Percentiles rank a stretch among this genome's conserved stretches.
These are phyloP conservation scores for Brachionus rotundiformis DNA, from an alignment of 1,140 invertebrate species.

Conservation along the genomic window DNA sequence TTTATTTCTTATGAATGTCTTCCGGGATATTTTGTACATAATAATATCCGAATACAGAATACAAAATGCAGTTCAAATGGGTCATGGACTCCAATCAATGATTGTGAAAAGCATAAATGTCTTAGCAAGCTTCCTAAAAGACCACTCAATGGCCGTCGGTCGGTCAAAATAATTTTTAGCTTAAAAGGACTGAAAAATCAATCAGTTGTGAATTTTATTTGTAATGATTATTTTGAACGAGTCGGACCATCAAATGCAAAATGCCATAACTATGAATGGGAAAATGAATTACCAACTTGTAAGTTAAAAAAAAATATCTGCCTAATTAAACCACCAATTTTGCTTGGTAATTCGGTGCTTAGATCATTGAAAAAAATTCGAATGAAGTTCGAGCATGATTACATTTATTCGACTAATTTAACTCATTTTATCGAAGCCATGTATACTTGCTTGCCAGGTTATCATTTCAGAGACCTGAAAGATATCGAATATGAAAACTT, in stretches of 20 bases:
- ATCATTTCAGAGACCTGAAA: background rate
- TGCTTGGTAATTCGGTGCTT: background rate
- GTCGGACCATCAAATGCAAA: background rate
- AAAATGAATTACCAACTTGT: constrained; percentile 13
- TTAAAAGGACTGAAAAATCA: background rate
- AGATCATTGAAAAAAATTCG: constrained; percentile 24
- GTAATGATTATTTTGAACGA: constrained; percentile 29
- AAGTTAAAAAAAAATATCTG: constrained; percentile 5
- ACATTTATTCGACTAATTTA: background rate
- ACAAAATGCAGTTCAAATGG: background rate
- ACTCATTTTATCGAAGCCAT: constrained; percentile 14
- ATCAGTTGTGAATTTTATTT: constrained; percentile 1
- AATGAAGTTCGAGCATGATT: background rate
- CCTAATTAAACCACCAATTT: background rate
- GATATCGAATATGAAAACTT: background rate
- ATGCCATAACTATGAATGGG: constrained; percentile 35
- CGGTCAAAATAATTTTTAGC: background rate
- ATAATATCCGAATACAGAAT: background rate
- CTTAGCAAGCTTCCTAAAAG: constrained; percentile 21
- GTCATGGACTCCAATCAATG: background rate
- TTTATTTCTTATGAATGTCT: constrained; percentile 20
- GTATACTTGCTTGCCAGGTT: constrained; percentile 31
- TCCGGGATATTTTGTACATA: constrained; percentile 29
- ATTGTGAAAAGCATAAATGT: constrained; percentile 44
- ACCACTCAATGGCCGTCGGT: constrained; percentile 1